Percentiles rank a stretch among this genome's conserved stretches.
These are phyloP conservation scores for Orussus abietinus DNA, from an alignment of 1,140 invertebrate species.

Conservation along the genomic window DNA sequence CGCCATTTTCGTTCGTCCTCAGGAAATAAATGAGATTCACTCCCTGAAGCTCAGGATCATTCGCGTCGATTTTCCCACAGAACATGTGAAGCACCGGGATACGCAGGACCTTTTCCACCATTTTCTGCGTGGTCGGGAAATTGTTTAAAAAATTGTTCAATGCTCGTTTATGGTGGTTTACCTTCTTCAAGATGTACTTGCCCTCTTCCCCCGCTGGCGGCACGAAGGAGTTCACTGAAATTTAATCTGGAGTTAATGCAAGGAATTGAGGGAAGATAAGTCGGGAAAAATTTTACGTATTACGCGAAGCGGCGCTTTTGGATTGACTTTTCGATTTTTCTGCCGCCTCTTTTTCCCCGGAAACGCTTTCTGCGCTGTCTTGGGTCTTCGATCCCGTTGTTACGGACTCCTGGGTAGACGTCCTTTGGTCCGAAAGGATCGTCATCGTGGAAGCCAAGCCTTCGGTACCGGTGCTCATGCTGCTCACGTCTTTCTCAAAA, in stretches of 20 bases:
- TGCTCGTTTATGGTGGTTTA: no score
- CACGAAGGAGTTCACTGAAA: slow-evolving; percentile 21
- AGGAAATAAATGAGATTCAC: slow-evolving; percentile 65
- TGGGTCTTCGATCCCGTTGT: no score
- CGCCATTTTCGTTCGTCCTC: slow-evolving; percentile 56
- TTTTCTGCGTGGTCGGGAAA: no score
- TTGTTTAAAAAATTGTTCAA: no score
- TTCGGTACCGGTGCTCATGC: no score
- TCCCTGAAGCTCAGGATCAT: slow-evolving; percentile 44
- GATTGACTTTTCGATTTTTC: slow-evolving; percentile 19
- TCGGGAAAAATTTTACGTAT: slow-evolving; percentile 11
- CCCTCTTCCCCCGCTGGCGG: slow-evolving; percentile 51
- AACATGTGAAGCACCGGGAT: slow-evolving; percentile 63
- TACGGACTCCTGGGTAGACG: no score
- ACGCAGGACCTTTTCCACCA: slow-evolving; percentile 61
- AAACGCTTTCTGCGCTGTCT: slow-evolving; percentile 53
- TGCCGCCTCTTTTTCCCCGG: slow-evolving; percentile 38
- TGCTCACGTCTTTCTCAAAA: slow-evolving; percentile 18
- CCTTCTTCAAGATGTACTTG: slow-evolving; percentile 44
- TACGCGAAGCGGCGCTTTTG: slow-evolving; percentile 21
- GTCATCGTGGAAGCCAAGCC: slow-evolving; percentile 11
- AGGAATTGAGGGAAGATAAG: no score
- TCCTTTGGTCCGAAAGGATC: no score
- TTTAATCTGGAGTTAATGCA: no score
- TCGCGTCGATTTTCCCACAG: slow-evolving; percentile 60